These are phyloP conservation scores for Agrochola macilenta DNA, from an alignment of 2,888 invertebrate genomes.

Conservation along the genomic window DNA sequence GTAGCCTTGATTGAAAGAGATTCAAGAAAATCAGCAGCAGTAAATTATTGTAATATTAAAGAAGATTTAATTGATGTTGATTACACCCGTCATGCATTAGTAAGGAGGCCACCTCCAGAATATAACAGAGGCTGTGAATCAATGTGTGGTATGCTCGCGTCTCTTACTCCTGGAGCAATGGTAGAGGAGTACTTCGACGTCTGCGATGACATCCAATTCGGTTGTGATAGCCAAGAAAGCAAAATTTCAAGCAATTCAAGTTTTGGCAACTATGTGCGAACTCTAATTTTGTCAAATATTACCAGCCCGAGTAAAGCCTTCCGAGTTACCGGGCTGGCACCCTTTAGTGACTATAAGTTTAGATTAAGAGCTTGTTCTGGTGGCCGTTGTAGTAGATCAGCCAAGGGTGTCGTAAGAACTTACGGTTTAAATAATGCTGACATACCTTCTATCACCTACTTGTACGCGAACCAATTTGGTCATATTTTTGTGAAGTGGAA, in stretches of 20 bases:
- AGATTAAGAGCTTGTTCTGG: constrained; percentile 80
- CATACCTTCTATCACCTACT: constrained; percentile 71
- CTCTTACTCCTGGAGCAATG: constrained; percentile 77
- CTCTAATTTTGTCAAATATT: constrained; percentile 75
- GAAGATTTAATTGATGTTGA: constrained; percentile 74
- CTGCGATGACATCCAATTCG: constrained; percentile 72
- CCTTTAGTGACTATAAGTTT: constrained; percentile 85
- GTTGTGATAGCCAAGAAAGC: constrained; percentile 75
- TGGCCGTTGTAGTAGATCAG: constrained; percentile 79
- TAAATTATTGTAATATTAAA: constrained; percentile 78
- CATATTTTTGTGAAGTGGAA: constrained; percentile 79
- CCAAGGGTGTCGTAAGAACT: constrained; percentile 80
- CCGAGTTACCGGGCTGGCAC: constrained; percentile 80
- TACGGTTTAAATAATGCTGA: constrained; percentile 76
- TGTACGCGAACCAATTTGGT: constrained; percentile 70
- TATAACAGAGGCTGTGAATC: constrained; percentile 83
- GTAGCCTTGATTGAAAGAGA: constrained; percentile 79
- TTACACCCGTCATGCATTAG: constrained; percentile 79
- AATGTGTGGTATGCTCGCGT: constrained; percentile 81
- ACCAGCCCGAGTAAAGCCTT: constrained; percentile 71
- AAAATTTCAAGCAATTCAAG: constrained; percentile 73
- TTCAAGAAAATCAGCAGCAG: constrained; percentile 69
- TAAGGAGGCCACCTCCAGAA: constrained; percentile 80
- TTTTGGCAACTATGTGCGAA: constrained; percentile 74
- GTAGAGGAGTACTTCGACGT: constrained; percentile 83